Evolutionary conservation across 2,113 vertebrate species (phyloP), one percentile per base, ranked within the genome.

Genomic region (Rhinoptilus africanus): DNA sequence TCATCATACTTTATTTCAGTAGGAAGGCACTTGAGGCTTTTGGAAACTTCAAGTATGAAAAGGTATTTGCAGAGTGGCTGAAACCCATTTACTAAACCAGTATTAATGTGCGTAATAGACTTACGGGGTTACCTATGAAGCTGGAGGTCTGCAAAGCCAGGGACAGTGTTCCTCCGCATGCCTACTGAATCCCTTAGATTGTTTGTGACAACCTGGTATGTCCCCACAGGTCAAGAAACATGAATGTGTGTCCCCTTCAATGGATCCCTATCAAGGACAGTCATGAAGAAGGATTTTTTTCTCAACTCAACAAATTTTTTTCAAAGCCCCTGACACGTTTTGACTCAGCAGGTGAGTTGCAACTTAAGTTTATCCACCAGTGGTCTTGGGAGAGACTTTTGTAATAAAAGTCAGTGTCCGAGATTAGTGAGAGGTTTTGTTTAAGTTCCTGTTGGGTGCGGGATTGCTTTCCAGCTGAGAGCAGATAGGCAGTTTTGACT

Each of bases 171-270:
- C 22, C 37, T 43, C 66, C 17, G n/a, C 7, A 2, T 2, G 24
- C 53, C 45, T 73, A n/a, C 28, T 15, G 34, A 4, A 17, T 12
- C 56, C 3, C 34, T 51, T 45, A 0, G 1, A 2, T 14, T 51
- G 9, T 15, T 30, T 39, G 37, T 59, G 54, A 27, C 41, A 43
- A 19, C 19, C 47, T 12, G 8, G 12, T 32, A 5, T 32, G n/a
- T 54, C 60, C 53, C 45, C 32, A 48, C 45, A 78, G 59, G 6
- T 43, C 47, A n/a, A 30, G 74, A 62, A 74, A 21, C 5, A 8
- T 1, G 21, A 39, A n/a, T 2, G 2, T 1, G 0, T 28, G 27
- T 37, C 41, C 14, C 12, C 28, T 63, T n/a, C 17, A 3, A 6
- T 15, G 30, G 24, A 12, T 71, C 85, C 27, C 24, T 6, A 19